Percentiles rank a stretch among this genome's conserved stretches.
These are phyloP conservation scores for Argyresthia goedartella DNA, from an alignment of 2,888 invertebrate species.

Conservation along the genomic window DNA sequence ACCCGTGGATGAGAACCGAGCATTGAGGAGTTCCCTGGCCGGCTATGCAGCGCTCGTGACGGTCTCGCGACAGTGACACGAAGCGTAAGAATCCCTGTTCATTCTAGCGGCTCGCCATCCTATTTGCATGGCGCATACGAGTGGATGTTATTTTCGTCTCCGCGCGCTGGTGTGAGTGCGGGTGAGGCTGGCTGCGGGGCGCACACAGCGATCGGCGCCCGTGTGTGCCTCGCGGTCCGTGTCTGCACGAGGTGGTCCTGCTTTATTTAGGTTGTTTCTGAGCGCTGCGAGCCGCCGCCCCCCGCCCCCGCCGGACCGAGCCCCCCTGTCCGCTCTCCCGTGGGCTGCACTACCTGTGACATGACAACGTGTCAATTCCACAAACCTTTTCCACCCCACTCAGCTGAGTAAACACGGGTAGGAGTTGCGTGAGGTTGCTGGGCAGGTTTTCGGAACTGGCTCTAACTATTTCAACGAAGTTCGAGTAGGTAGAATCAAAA, in stretches of 20 bases:
- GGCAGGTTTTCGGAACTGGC: neutral
- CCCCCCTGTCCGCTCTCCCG: neutral
- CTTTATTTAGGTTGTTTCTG: slow-evolving; percentile 32
- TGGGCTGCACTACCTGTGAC: slow-evolving; percentile 7
- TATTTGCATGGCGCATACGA: slow-evolving; percentile 69
- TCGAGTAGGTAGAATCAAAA: neutral
- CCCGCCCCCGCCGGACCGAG: slow-evolving; percentile 1
- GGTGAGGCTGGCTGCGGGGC: slow-evolving; percentile 28
- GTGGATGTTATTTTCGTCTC: slow-evolving; percentile 70
- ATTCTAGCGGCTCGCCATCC: slow-evolving; percentile 53
- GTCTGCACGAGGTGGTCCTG: slow-evolving; percentile 46
- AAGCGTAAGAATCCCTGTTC: slow-evolving; percentile 67
- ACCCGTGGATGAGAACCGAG: slow-evolving; percentile 40
- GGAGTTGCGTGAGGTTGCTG: neutral
- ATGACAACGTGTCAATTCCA: neutral
- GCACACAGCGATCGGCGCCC: slow-evolving; percentile 29
- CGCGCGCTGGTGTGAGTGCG: slow-evolving; percentile 48
- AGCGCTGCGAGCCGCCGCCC: slow-evolving; percentile 11
- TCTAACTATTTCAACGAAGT: neutral
- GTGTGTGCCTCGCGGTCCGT: slow-evolving; percentile 38
- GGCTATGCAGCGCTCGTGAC: slow-evolving; percentile 68
- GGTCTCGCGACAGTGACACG: slow-evolving; percentile 65
- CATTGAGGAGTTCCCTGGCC: slow-evolving; percentile 51
- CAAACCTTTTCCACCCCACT: neutral
- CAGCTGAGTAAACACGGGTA: neutral